Evolutionary conservation across 2,797 vertebrate genomes (phyloP), one percentile per base, ranked within the genome.

Genomic region (Leptodactylus fallax): DNA sequence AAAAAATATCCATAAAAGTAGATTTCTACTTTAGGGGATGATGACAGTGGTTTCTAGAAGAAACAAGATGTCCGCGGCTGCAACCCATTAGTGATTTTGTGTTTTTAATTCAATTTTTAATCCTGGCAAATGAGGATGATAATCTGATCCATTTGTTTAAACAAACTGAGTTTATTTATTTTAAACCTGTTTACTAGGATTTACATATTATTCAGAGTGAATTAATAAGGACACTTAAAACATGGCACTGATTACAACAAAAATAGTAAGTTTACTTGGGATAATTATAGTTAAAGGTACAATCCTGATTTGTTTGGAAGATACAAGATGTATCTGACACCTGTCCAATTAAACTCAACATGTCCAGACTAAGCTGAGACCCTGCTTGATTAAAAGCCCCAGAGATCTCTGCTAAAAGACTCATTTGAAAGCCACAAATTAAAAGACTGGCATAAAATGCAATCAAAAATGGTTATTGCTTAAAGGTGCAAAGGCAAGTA

Each of bases 251-350:
- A 87, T 87, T 83, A 87, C 19, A 78, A 47, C 86, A 83, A 83
- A 87, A 87, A 87, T 83, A 83, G 72, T 79, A 36, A 80, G 87
- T 88, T 85, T 88, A 88, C 83, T 80, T 84, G 71, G 6, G 55
- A 63, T 85, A 85, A 88, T 85, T 85, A 58, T 81, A 81, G 72
- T 88, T 81, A 81, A 77, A 85, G 56, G 83, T 89, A 67, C 84
- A 76, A 8, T 53, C 19, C 27, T 71, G 45, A 85, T 88, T 88
- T 85, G 67, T 88, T 88, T 85, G 36, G 83, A 67, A 88, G 77
- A 85, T 85, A 81, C 58, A 56, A 81, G 47, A 85, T 85, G 82
- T 88, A 79, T 85, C 77, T 89, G 83, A 85, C 83, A 86, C 79
- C 80, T 60, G 79, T 81, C 67, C 83, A 88, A 85, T 89, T 89